Percentiles rank a stretch among this genome's conserved stretches.
Evolutionary conservation across 2,113 vertebrate genomes (phyloP).

Genomic region (Nothoprocta pentlandii): DNA sequence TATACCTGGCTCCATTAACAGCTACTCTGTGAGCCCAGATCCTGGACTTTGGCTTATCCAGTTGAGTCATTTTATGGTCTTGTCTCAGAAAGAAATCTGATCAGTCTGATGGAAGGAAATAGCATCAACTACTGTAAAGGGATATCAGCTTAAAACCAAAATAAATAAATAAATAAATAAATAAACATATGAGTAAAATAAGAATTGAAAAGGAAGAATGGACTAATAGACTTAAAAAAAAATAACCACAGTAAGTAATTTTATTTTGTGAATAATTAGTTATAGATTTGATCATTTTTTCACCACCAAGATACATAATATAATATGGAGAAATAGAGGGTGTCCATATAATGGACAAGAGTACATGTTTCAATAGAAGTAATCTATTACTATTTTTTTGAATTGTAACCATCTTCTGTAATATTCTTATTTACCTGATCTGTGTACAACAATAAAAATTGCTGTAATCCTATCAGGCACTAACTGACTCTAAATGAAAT

Average conservation of each 20-base stretch:
- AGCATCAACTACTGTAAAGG: neutral
- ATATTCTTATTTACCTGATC: neutral
- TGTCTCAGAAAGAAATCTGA: accelerated
- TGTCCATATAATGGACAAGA: accelerated
- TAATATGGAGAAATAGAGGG: too few relatives aligned
- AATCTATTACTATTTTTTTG: neutral
- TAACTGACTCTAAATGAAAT: neutral
- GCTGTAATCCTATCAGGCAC: neutral
- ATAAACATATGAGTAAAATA: neutral
- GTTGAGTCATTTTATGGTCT: neutral
- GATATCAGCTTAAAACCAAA: neutral
- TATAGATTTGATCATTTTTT: neutral
- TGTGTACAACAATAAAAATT: accelerated
- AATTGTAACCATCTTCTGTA: neutral
- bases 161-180: neutral
- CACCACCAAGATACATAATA: neutral
- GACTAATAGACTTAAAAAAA: neutral
- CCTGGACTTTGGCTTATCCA: too few relatives aligned
- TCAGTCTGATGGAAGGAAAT: neutral
- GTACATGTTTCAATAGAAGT: neutral
- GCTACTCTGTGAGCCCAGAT: neutral
- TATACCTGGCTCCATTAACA: neutral
- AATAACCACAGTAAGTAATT: neutral
- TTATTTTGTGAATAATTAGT: neutral
- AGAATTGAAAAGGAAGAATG: neutral